Evolutionary conservation across 2,797 vertebrate species (phyloP).

Genomic region (Crenichthys baileyi): DNA sequence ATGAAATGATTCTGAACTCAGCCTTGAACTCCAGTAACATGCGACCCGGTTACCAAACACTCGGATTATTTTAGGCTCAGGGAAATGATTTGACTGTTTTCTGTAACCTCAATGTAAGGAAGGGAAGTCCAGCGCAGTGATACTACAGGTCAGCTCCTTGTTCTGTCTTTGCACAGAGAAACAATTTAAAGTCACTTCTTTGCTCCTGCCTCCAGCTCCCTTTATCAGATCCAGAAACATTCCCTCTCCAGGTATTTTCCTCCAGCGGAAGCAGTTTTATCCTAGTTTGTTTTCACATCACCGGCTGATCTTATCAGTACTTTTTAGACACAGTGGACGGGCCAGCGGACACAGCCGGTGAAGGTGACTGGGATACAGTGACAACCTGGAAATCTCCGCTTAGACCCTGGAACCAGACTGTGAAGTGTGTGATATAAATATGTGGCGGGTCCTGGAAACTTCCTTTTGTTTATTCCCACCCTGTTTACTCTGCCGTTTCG

Average conservation of each 20-base stretch:
- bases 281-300: slow-evolving; percentile 29
- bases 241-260: slow-evolving; percentile 1
- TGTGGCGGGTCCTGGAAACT: slow-evolving; percentile 46
- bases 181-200: not conserved
- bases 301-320: slow-evolving; percentile 18
- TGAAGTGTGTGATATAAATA: slow-evolving; percentile 28
- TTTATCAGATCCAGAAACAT: not conserved
- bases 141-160: not conserved
- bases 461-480: slow-evolving; percentile 60
- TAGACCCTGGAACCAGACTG: slow-evolving; percentile 26
- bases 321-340: not conserved
- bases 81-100: not conserved
- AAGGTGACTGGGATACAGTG: slow-evolving; percentile 11
- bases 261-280: not conserved
- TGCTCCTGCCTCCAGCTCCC: not conserved
- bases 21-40: not conserved
- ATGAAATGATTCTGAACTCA: not conserved
- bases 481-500: slow-evolving; percentile 54
- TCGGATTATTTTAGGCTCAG: not conserved
- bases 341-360: not conserved
- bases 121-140: slow-evolving; percentile 1
- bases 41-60: not conserved
- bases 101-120: not conserved
- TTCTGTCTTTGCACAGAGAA: not conserved
- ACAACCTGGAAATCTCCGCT: slow-evolving; percentile 4